A percentile compares a stretch with the other conserved stretches of the same genome.
Evolutionary conservation across 2,888 invertebrate species (phyloP).

Genomic region (Drosophila aldrichi): DNA sequence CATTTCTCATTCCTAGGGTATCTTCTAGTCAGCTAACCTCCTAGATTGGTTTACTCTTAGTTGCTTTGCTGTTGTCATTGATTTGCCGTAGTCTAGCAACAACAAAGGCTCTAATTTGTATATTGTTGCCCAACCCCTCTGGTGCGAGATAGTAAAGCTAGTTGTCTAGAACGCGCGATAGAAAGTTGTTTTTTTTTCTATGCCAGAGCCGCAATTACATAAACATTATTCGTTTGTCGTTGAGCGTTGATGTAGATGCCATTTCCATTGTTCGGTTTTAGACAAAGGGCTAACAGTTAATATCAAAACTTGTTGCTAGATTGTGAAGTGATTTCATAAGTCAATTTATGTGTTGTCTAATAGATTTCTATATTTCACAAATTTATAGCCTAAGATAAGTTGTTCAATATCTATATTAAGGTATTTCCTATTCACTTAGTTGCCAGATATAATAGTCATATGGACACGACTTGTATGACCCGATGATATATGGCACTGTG

Average conservation of each 20-base stretch:
- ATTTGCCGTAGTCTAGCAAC: conserved; percentile 23
- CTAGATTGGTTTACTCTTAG: background rate
- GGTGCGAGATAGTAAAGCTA: conserved; percentile 11
- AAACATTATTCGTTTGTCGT: conserved; percentile 58
- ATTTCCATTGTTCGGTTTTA: conserved; percentile 25
- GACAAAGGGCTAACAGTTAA: conserved; percentile 3
- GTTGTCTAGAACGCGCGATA: conserved; percentile 30
- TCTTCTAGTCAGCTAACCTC: background rate
- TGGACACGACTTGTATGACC: conserved; percentile 1
- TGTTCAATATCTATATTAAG: background rate
- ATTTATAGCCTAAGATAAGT: background rate
- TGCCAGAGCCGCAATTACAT: conserved; percentile 62
- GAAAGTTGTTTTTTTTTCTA: conserved; percentile 41
- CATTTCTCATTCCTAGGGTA: background rate
- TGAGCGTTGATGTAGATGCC: conserved; percentile 2
- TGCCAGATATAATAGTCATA: background rate
- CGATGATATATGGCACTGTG: conserved; percentile 22
- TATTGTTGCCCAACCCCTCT: conserved; percentile 3
- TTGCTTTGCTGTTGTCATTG: conserved; percentile 18
- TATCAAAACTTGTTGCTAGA: background rate
- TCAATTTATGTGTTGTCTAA: background rate
- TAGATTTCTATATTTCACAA: background rate
- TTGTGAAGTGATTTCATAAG: background rate
- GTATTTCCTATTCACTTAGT: background rate
- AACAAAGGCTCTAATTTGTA: conserved; percentile 38